These are phyloP conservation scores for Cranoglanis bouderius DNA, from an alignment of 2,113 vertebrate species.

Conservation along the genomic window DNA sequence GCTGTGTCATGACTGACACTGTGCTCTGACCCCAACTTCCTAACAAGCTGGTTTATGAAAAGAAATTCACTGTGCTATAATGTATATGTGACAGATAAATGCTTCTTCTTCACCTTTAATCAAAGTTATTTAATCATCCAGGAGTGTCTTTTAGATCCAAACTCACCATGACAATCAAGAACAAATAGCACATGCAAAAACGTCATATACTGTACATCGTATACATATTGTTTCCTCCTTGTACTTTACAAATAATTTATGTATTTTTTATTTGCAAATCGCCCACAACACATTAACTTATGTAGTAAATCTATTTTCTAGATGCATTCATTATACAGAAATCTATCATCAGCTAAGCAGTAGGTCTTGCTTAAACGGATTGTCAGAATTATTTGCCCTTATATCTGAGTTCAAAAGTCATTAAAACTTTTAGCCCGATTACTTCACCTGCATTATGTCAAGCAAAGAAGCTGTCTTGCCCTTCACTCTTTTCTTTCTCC, in stretches of 20 bases:
- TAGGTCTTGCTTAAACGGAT: not conserved
- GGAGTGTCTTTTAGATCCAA: not conserved
- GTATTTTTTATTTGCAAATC: not conserved
- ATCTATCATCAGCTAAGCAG: slow-evolving; percentile 2
- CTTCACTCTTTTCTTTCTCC: not conserved
- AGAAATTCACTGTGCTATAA: not conserved
- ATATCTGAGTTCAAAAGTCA: not conserved
- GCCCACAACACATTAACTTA: not conserved
- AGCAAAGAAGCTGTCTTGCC: not conserved
- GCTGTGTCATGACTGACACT: not conserved
- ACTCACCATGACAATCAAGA: not conserved
- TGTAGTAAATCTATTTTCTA: not conserved
- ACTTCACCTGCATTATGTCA: slow-evolving; percentile 9
- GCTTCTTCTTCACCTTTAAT: not conserved
- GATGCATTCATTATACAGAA: not conserved
- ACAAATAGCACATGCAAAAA: not conserved
- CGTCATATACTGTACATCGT: not conserved
- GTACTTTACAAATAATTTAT: not conserved
- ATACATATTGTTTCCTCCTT: not conserved
- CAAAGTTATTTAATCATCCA: not conserved
- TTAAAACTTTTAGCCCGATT: slow-evolving; percentile 11
- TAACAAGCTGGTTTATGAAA: not conserved
- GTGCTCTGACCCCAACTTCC: not conserved
- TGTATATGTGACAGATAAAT: not conserved
- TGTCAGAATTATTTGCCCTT: not conserved